Evolutionary conservation across 1,140 invertebrate species (phyloP).

Genomic region (Lucilia sericata): DNA sequence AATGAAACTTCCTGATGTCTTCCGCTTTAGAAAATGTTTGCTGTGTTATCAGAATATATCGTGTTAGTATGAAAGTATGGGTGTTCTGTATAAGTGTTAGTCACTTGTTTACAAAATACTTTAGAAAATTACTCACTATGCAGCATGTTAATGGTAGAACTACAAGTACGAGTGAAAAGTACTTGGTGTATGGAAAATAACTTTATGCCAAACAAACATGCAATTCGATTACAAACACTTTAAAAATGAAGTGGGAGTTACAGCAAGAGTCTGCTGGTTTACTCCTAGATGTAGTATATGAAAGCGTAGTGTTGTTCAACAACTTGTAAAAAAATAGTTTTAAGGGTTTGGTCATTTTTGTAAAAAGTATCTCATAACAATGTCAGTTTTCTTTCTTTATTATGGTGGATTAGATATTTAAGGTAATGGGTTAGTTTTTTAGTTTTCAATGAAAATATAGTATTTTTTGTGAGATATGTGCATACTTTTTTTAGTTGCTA

Average conservation of each 20-base stretch:
- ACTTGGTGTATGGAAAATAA: background rate
- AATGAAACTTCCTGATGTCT: no score
- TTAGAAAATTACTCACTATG: constrained; percentile 14
- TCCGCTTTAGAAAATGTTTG: no score
- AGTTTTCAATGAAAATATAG: background rate
- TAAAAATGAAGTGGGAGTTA: background rate
- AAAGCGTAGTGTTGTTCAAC: no score
- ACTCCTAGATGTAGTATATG: background rate
- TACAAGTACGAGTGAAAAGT: background rate
- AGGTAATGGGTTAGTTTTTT: background rate
- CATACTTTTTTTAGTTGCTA: background rate
- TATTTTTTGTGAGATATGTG: background rate
- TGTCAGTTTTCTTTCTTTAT: background rate
- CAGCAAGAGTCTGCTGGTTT: background rate
- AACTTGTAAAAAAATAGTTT: background rate
- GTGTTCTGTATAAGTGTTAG: background rate
- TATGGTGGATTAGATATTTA: background rate
- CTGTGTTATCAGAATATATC: no score
- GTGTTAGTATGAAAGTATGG: no score
- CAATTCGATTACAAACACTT: background rate
- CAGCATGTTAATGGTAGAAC: background rate
- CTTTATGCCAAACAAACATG: constrained; percentile 16
- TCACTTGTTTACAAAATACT: constrained; percentile 27
- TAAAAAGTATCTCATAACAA: background rate
- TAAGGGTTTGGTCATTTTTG: background rate